These are phyloP conservation scores for Ferrisia virgata DNA, from an alignment of 2,888 invertebrate species.

Conservation along the genomic window DNA sequence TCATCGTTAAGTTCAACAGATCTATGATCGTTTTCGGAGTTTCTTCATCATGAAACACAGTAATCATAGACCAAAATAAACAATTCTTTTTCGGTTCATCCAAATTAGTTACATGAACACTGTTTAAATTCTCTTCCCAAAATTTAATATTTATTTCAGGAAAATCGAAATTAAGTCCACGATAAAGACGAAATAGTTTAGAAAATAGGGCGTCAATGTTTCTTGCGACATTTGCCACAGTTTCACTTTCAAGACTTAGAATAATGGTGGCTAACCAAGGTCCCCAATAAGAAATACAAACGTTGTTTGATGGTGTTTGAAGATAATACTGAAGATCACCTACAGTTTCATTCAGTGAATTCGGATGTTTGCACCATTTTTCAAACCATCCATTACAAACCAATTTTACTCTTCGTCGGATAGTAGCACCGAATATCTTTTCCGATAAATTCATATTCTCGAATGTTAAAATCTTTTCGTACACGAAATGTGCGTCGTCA, in stretches of 20 bases:
- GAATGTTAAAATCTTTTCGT: not conserved
- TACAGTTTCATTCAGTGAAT: not conserved
- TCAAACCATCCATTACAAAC: not conserved
- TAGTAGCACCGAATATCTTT: not conserved
- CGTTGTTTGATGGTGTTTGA: not conserved
- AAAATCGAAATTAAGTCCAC: not conserved
- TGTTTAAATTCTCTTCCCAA: not conserved
- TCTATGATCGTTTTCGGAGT: not conserved
- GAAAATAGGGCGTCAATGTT: not conserved
- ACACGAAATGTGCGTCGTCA: not conserved
- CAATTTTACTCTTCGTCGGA: not conserved
- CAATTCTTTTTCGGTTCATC: not conserved
- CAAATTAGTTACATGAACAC: not conserved
- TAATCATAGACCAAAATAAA: not conserved
- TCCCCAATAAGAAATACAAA: not conserved
- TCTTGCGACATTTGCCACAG: not conserved
- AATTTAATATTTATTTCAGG: not conserved
- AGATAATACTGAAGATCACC: not conserved
- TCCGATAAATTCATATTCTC: not conserved
- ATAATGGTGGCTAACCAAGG: not conserved
- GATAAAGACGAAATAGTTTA: not conserved
- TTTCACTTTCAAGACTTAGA: not conserved
- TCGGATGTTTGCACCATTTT: not conserved
- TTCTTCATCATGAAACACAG: not conserved
- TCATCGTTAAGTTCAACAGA: not conserved